Evolutionary conservation across 53 echinoderm and acorn worm species (phyloP), one percentile per base, ranked within the genome.

Genomic region (Patiria pectinifera): DNA sequence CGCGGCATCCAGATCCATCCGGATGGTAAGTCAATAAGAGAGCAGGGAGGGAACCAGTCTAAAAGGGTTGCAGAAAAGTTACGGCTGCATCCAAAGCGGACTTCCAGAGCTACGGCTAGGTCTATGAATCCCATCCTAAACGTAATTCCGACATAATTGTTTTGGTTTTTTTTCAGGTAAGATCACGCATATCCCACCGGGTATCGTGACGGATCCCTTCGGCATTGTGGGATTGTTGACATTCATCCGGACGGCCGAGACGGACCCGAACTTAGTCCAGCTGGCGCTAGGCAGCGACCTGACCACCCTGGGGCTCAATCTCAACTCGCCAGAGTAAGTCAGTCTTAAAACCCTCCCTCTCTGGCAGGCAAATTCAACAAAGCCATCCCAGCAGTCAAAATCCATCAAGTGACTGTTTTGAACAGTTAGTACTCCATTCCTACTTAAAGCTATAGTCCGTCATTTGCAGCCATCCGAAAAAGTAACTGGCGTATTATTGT

Each of bases 241-340:
- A 5, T 99, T 99, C 93, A 94, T 99, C 91, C 91, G 95, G 85
- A 97, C 99, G 44, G 97, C 97, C 19, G 99, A 99, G 86, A 96
- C 97, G 22, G 97, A 99, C 60, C 95, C 99, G 45, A 96, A 97
- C 83, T 89, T 99, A 44, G 99, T 99, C 11, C 96, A 96, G 89
- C 90, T 99, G 25, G 99, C 99, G 14, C 78, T 99, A 6, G 99
- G 99, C 25, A 99, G 99, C 59, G 99, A 99, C 85, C 92, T 99
- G 44, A 99, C 99, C 4, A 99, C 99, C 44, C 84, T 99, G 76
- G 98, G 98, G 9, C 97, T 99, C 83, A 98, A 97, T 86, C 97
- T 99, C 94, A 99, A 99, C 94, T 97, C 99, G 79, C 99, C 97
- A 66, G 98, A 98, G 98, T 98, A 92, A 96, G 98, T 94, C 9